phyloP scores from a whole-genome alignment of 2,113 vertebrate genomes.

The Sceloporus tristichus region DNA sequence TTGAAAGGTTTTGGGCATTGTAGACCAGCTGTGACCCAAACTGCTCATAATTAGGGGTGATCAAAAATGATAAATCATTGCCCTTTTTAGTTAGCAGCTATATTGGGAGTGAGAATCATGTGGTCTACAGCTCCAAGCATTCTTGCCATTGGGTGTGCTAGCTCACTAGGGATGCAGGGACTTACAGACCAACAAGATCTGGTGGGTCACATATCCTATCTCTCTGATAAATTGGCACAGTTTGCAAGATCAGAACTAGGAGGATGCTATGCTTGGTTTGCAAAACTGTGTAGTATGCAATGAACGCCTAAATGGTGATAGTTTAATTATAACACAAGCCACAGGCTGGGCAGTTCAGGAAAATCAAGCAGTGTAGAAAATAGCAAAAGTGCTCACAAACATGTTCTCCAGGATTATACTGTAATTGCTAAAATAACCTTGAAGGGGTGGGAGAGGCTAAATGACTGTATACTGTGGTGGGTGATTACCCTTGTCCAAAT shows the following conservation, averaged over 20 bases:
- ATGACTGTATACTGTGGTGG: conserved; percentile 45
- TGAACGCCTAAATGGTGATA: conserved; percentile 48
- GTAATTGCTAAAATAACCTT: conserved; percentile 71
- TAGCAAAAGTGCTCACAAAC: conserved; percentile 50
- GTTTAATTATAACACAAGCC: conserved; percentile 44
- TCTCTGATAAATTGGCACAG: not conserved
- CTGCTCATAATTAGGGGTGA: too few species aligned
- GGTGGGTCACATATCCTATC: too few species aligned
- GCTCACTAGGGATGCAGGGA: too few species aligned
- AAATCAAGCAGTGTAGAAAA: conserved; percentile 50
- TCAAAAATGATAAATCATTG: too few species aligned
- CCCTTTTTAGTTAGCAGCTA: too few species aligned
- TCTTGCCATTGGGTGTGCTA: too few species aligned
- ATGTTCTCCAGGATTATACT: conserved; percentile 49
- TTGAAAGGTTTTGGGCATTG: too few species aligned
- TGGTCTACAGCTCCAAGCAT: too few species aligned
- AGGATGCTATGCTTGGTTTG: conserved; percentile 22
- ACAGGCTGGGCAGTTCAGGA: not conserved
- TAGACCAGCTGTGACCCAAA: too few species aligned
- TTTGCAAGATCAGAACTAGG: not conserved
- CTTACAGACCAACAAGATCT: too few species aligned
- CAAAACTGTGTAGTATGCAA: conserved; percentile 37
- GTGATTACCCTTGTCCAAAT: conserved; percentile 70
- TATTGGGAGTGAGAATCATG: too few species aligned
- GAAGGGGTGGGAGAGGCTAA: conserved; percentile 51